A percentile compares a stretch with the other conserved stretches of the same genome.
phyloP scores from a whole-genome alignment of 2,888 invertebrate species.

The Agapetus fuscipes region DNA sequence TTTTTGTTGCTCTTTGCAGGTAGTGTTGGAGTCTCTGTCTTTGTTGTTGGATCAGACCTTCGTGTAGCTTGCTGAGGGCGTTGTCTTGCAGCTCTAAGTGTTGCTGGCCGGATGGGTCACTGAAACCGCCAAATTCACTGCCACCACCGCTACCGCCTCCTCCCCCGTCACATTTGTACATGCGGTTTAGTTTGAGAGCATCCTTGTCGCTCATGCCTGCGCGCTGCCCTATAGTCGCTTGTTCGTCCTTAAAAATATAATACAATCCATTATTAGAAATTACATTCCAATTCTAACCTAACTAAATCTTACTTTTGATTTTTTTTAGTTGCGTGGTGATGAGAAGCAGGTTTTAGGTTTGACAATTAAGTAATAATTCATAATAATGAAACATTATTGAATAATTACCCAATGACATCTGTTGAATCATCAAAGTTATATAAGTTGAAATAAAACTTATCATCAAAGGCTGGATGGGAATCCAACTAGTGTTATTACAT shows the following conservation, averaged over 20 bases:
- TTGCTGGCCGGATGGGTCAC: neutral
- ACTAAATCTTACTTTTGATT: neutral
- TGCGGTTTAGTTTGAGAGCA: slow-evolving; percentile 40
- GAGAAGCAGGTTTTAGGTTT: no score
- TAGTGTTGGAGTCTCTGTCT: neutral
- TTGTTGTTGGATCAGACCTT: neutral
- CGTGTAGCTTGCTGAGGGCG: neutral
- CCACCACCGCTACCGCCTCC: neutral
- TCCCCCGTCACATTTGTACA: slow-evolving; percentile 37
- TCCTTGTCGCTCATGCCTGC: slow-evolving; percentile 39
- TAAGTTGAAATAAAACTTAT: no score
- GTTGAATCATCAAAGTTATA: no score
- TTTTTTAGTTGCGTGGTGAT: neutral
- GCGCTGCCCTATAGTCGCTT: slow-evolving; percentile 41
- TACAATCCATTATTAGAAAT: neutral
- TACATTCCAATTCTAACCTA: neutral
- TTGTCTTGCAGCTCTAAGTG: neutral
- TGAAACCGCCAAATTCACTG: neutral
- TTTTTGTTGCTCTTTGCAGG: no score
- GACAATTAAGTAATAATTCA: no score
- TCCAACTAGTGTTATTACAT: no score
- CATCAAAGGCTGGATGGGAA: no score
- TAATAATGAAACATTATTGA: no score
- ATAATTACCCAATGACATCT: no score
- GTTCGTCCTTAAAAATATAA: slow-evolving; percentile 30